These are phyloP conservation scores for Ischnura elegans DNA, from an alignment of 2,888 invertebrate species.

Conservation along the genomic window DNA sequence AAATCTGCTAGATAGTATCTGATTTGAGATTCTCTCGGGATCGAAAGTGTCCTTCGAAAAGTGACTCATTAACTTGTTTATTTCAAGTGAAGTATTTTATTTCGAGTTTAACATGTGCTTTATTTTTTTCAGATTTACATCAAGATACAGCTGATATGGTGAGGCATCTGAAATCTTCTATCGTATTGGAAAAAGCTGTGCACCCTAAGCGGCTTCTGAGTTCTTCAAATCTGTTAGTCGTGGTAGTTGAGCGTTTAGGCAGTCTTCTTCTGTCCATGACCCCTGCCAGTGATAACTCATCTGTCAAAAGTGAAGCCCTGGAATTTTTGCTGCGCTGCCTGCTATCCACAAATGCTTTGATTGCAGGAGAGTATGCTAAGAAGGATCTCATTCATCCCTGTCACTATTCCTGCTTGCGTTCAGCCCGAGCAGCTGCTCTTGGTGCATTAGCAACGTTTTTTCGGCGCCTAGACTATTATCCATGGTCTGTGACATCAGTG, in stretches of 20 bases:
- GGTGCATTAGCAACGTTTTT: slow-evolving; percentile 86
- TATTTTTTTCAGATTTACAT: slow-evolving; percentile 75
- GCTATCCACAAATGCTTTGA: slow-evolving; percentile 7
- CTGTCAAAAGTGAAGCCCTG: not conserved
- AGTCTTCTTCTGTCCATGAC: slow-evolving; percentile 5
- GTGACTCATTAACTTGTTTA: not conserved
- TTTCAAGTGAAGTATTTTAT: too few relatives aligned
- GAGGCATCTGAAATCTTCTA: slow-evolving; percentile 77
- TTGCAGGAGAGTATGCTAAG: slow-evolving; percentile 43
- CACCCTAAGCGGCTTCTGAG: slow-evolving; percentile 86
- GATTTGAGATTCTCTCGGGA: slow-evolving; percentile 10
- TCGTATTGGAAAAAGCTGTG: slow-evolving; percentile 80
- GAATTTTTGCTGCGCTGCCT: slow-evolving; percentile 38
- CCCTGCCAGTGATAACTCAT: not conserved
- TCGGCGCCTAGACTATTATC: slow-evolving; percentile 87
- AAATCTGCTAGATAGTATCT: slow-evolving; percentile 59
- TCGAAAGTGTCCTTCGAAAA: slow-evolving; percentile 76
- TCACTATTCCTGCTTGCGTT: slow-evolving; percentile 77
- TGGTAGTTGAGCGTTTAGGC: slow-evolving; percentile 89
- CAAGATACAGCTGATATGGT: slow-evolving; percentile 80
- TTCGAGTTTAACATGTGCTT: too few relatives aligned
- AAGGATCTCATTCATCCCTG: slow-evolving; percentile 22
- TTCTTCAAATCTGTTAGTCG: slow-evolving; percentile 86
- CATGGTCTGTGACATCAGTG: slow-evolving; percentile 80
- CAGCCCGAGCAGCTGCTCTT: slow-evolving; percentile 85